Conservation (phyloP, 2,797 vertebrate genomes). For the Tapirus indicus region DNA sequence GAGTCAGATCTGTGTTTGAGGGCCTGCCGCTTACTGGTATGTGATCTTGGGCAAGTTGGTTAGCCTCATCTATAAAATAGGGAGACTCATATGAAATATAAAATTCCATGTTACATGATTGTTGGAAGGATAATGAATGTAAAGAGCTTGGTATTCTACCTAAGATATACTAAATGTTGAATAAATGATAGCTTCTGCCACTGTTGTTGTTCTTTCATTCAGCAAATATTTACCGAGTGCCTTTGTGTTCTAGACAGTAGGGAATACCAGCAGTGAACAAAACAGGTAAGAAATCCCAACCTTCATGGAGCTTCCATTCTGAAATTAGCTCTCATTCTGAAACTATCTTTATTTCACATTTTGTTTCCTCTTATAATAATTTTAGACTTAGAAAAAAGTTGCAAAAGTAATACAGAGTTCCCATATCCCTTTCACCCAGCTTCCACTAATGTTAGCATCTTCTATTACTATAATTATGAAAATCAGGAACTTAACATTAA, state of each 20-base stretch:
- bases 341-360: not conserved
- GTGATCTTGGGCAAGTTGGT: not conserved
- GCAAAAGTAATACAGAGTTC: not conserved
- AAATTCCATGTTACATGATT: not conserved
- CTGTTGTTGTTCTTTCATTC: not conserved
- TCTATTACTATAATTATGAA: not conserved
- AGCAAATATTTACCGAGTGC: not conserved
- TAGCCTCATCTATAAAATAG: constrained; percentile 23
- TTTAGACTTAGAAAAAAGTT: constrained; percentile 28
- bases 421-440: not conserved
- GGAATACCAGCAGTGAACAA: not conserved
- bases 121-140: constrained; percentile 28
- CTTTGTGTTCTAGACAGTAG: not conserved
- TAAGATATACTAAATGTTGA: not conserved
- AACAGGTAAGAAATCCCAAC: not conserved
- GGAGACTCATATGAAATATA: not conserved
- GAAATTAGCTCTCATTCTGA: not conserved
- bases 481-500: not conserved
- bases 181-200: constrained; percentile 25
- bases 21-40: not conserved
- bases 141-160: not conserved
- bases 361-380: not conserved
- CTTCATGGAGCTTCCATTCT: not conserved
- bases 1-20: not conserved
- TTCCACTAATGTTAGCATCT: not conserved